These are phyloP conservation scores for Sylvilagus bachmani DNA, from an alignment of 2,113 vertebrate species.

Conservation along the genomic window DNA sequence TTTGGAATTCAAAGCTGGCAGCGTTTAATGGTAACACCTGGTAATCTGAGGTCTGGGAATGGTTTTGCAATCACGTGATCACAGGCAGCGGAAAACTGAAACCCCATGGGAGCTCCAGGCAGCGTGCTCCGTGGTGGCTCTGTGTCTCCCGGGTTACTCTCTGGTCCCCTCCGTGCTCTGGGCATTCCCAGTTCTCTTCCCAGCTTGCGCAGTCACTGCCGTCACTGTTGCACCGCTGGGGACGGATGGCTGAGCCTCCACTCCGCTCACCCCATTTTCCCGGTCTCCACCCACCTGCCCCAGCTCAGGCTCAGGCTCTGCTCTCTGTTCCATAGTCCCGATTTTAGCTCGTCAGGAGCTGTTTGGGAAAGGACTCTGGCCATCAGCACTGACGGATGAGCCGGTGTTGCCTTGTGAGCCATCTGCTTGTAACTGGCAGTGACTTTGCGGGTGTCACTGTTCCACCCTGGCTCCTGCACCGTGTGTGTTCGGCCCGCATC, in stretches of 20 bases:
- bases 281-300: fast-evolving
- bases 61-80: neutral
- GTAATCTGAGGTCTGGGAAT: neutral
- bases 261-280: fast-evolving
- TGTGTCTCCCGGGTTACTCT: neutral
- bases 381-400: neutral
- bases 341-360: no score
- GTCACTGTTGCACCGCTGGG: fast-evolving
- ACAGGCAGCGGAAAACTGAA: neutral
- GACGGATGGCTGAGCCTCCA: fast-evolving
- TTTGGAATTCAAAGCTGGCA: neutral
- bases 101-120: neutral
- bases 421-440: neutral
- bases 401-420: neutral
- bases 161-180: neutral
- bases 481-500: neutral
- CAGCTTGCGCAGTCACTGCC: fast-evolving
- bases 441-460: neutral
- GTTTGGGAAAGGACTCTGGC: neutral
- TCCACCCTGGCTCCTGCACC: neutral
- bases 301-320: neutral
- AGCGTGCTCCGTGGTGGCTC: neutral
- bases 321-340: neutral
- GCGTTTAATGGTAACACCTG: neutral
- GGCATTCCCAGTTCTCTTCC: neutral